A percentile compares a stretch with the other conserved stretches of the same genome.
Evolutionary conservation across 2,113 vertebrate species (phyloP).

Genomic region (Ageneiosus marmoratus): DNA sequence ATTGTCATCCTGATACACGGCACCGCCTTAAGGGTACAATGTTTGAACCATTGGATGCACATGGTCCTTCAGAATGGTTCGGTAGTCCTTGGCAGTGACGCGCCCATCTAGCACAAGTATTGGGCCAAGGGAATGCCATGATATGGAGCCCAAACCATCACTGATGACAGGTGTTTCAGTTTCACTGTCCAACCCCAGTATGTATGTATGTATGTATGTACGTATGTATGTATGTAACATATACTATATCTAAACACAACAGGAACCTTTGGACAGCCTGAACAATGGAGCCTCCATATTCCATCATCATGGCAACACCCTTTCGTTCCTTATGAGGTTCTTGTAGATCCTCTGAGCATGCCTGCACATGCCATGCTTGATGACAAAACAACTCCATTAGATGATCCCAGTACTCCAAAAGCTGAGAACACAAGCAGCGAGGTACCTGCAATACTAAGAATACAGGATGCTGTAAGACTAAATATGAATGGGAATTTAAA

Average conservation of each 20-base stretch:
- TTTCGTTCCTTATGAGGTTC: constrained; percentile 67
- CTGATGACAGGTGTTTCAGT: too few relatives aligned
- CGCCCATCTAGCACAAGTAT: too few relatives aligned
- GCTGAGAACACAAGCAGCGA: not conserved
- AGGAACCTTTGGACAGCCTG: constrained; percentile 77
- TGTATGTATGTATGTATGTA: too few relatives aligned
- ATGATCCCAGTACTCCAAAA: constrained; percentile 32
- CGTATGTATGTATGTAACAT: not conserved
- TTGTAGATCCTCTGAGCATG: constrained; percentile 69
- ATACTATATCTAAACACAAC: not conserved
- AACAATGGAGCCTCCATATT: constrained; percentile 70
- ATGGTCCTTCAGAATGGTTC: too few relatives aligned
- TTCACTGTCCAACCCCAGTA: too few relatives aligned
- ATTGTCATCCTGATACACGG: too few relatives aligned
- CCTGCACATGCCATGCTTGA: constrained; percentile 57
- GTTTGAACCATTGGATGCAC: too few relatives aligned
- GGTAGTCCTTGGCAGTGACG: too few relatives aligned
- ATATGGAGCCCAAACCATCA: too few relatives aligned
- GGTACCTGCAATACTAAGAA: constrained; percentile 18
- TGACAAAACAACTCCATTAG: constrained; percentile 18
- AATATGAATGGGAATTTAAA: not conserved
- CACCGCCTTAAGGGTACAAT: too few relatives aligned
- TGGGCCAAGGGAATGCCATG: too few relatives aligned
- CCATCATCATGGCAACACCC: constrained; percentile 76
- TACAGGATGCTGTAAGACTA: not conserved